These are phyloP conservation scores for Hydropsyche betteni DNA, from an alignment of 2,888 invertebrate species.

Conservation along the genomic window DNA sequence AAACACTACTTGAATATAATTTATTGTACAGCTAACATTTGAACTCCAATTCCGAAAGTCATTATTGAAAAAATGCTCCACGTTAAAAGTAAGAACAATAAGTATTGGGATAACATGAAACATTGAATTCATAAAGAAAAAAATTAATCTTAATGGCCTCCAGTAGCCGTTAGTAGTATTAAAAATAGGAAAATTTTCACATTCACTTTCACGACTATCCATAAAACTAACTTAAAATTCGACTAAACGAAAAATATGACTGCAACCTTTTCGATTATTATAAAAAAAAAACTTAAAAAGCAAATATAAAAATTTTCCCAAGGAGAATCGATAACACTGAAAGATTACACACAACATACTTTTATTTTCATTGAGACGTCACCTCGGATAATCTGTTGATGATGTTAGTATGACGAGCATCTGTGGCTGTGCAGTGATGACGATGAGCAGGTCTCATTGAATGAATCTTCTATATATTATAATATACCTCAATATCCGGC, in stretches of 20 bases:
- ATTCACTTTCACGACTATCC: not conserved
- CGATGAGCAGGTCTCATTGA: not conserved
- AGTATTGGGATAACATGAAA: constrained; percentile 15
- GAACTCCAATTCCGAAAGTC: too few relatives aligned
- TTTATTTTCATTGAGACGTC: constrained; percentile 41
- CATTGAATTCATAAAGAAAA: constrained; percentile 23
- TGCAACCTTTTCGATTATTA: not conserved
- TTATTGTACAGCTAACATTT: too few relatives aligned
- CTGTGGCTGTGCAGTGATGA: constrained; percentile 12
- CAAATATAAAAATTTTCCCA: constrained; percentile 39
- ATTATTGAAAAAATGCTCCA: constrained; percentile 20
- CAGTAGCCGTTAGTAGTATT: constrained; percentile 8
- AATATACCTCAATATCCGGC: constrained; percentile 35
- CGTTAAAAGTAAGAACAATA: not conserved
- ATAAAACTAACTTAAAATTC: constrained; percentile 15
- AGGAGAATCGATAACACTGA: constrained; percentile 37
- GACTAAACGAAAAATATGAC: not conserved
- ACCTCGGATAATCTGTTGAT: constrained; percentile 31
- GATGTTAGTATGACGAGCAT: constrained; percentile 21
- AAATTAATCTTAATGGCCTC: constrained; percentile 20
- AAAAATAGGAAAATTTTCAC: constrained; percentile 9
- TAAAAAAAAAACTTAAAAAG: not conserved
- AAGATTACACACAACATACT: constrained; percentile 41
- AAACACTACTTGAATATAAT: too few relatives aligned
- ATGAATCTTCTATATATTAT: constrained; percentile 31